Evolutionary conservation across 2,888 invertebrate genomes (phyloP).

Genomic region (Volucella inflata): DNA sequence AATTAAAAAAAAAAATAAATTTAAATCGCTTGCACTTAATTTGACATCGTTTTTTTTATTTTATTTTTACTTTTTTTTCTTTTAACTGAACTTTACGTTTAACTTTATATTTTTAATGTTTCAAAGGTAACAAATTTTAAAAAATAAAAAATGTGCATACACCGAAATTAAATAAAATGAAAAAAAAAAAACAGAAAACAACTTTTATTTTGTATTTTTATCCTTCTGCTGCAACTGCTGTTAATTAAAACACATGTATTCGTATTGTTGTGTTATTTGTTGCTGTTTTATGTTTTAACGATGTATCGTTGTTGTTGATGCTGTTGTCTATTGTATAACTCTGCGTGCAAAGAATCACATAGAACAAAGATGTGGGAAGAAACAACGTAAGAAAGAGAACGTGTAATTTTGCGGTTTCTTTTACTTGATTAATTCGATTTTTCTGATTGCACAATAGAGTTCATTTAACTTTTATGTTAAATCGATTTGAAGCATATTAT

Average conservation of each 20-base stretch:
- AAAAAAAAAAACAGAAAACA: slow-evolving; percentile 25
- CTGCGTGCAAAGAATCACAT: slow-evolving; percentile 49
- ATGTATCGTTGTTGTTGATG: too few species aligned
- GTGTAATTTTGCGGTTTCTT: slow-evolving; percentile 38
- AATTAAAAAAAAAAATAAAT: slow-evolving; percentile 50
- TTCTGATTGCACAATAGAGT: slow-evolving; percentile 75
- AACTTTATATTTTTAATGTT: neutral
- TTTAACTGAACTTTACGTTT: slow-evolving; percentile 8
- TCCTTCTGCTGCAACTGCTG: slow-evolving; percentile 12
- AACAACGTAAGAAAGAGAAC: slow-evolving; percentile 37
- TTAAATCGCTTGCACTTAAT: slow-evolving; percentile 47
- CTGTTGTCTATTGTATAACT: slow-evolving; percentile 21
- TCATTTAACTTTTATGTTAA: slow-evolving; percentile 74
- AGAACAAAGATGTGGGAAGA: slow-evolving; percentile 17
- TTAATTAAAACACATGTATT: slow-evolving; percentile 11
- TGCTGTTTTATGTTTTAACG: too few species aligned
- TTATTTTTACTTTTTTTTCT: slow-evolving; percentile 18
- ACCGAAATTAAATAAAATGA: slow-evolving; percentile 38
- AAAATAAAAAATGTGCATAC: slow-evolving; percentile 16
- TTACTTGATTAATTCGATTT: slow-evolving; percentile 49
- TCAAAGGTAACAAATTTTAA: neutral
- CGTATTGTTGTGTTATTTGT: neutral
- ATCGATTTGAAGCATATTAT: slow-evolving; percentile 57
- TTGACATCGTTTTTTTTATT: slow-evolving; percentile 42
- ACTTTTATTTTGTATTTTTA: slow-evolving; percentile 16